phyloP scores from a whole-genome alignment of 2,797 vertebrate genomes.

The Galagoides demidoff region DNA sequence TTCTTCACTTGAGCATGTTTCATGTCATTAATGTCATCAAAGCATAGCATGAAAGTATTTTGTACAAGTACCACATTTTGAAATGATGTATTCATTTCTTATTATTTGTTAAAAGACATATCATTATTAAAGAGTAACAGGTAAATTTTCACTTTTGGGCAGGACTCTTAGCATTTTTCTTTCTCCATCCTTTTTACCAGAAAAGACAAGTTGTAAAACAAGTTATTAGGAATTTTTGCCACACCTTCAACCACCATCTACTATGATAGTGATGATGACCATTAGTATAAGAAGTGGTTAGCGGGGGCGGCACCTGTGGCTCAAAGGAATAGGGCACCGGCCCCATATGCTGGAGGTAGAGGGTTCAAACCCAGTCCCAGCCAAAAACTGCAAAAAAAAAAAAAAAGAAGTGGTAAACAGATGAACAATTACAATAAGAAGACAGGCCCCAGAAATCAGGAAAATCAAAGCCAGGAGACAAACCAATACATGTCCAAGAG shows the following conservation, averaged over 20 bases:
- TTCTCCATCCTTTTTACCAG: background rate
- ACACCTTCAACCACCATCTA: background rate
- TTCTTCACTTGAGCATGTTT: slow-evolving; percentile 13
- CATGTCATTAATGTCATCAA: background rate
- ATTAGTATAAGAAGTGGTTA: background rate
- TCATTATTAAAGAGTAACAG: slow-evolving; percentile 13
- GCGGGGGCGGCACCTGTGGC: too few relatives aligned
- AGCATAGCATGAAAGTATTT: background rate
- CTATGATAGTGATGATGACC: background rate
- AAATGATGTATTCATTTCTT: background rate
- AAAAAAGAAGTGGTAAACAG: background rate
- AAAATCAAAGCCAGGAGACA: background rate
- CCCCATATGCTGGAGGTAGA: too few relatives aligned
- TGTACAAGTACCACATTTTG: background rate
- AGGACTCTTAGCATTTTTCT: background rate
- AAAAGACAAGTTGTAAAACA: background rate
- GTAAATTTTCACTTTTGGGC: background rate
- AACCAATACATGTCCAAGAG: too few relatives aligned
- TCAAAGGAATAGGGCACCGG: too few relatives aligned
- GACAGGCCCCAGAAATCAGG: background rate
- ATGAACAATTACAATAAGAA: background rate
- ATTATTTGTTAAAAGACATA: background rate
- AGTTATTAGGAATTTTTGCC: background rate
- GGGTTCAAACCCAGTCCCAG: too few relatives aligned
- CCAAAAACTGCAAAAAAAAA: too few relatives aligned